These are phyloP conservation scores for Nemotelus nigrinus DNA, from an alignment of 2,888 invertebrate genomes.

Conservation along the genomic window DNA sequence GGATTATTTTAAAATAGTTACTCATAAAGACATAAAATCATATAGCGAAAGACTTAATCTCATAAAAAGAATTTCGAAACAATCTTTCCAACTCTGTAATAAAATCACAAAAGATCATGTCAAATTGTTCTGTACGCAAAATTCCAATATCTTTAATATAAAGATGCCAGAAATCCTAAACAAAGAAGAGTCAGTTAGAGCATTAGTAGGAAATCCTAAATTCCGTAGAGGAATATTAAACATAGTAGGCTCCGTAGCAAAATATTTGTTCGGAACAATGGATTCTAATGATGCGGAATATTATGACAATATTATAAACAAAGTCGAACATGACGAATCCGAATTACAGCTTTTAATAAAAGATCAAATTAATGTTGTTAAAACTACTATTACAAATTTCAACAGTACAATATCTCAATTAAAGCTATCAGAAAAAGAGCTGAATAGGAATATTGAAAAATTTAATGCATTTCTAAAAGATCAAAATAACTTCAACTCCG, in stretches of 20 bases:
- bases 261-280: constrained; percentile 41
- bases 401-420: constrained; percentile 14
- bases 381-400: constrained; percentile 21
- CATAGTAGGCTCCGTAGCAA: constrained; percentile 35
- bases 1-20: constrained; percentile 9
- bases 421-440: background rate
- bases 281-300: constrained; percentile 49
- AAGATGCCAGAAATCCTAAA: constrained; percentile 29
- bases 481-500: constrained; percentile 6
- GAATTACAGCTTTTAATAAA: constrained; percentile 11
- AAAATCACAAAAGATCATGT: constrained; percentile 22
- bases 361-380: constrained; percentile 19
- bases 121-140: constrained; percentile 38
- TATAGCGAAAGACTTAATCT: constrained; percentile 5
- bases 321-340: constrained; percentile 18
- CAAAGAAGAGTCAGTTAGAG: constrained; percentile 30
- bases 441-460: constrained; percentile 1
- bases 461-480: constrained; percentile 11
- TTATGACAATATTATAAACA: constrained; percentile 51
- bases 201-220: constrained; percentile 23
- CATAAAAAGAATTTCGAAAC: constrained; percentile 12
- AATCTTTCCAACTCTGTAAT: constrained; percentile 34
- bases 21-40: constrained; percentile 17
- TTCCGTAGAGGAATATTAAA: constrained; percentile 38
- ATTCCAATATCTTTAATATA: constrained; percentile 22